Base-by-base conservation (phyloP, 2,113 vertebrate genomes). In the Macquaria australasica region DNA sequence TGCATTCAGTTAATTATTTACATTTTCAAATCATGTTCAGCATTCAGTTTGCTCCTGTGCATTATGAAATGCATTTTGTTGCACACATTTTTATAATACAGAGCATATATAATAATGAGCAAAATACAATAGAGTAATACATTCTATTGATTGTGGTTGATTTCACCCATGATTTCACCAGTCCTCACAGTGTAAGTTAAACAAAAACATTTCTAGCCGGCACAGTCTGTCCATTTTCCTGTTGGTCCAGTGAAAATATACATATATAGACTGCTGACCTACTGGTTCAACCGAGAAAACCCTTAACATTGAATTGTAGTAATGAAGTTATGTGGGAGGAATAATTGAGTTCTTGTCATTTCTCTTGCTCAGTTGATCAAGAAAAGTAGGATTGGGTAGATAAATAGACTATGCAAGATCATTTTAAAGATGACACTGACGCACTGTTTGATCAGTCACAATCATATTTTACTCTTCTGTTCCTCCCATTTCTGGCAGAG, bases 121-220 rank as follows among this genome's bases (percentile, higher is more conserved):
- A 55, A 31, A 77, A 77, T 73, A 60, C 79, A 67, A 68, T 56
- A 41, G 23, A 41, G 55, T 48, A 56, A 39, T 39, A 6, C 25
- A 58, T n/a, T 8, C 0, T 63, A 79, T 74, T 58, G 85, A 75
- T 82, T 77, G 34, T 8, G 18, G 48, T 56, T 74, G 8, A 63
- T 62, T 73, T 82, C 7, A 23, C 50, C 31, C 6, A 15, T 59
- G 58, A 77, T 56, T 56, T 58, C 23, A 43, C n/a, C n/a, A 34
- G n/a, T 31, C 39, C 21, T 23, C 25, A 18, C 18, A 12, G 28
- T 66, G 39, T 14, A 53, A 48, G 5, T 41, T 39, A 5, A n/a
- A 70, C 20, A 34, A 39, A 64, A 64, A 23, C 14, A 15, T 71
- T 28, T 28, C 51, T n/a, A 12, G 34, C 31, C 45, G n/a, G 23